Base-by-base conservation (phyloP, 2,888 invertebrate species). In the Parochlus steinenii region DNA sequence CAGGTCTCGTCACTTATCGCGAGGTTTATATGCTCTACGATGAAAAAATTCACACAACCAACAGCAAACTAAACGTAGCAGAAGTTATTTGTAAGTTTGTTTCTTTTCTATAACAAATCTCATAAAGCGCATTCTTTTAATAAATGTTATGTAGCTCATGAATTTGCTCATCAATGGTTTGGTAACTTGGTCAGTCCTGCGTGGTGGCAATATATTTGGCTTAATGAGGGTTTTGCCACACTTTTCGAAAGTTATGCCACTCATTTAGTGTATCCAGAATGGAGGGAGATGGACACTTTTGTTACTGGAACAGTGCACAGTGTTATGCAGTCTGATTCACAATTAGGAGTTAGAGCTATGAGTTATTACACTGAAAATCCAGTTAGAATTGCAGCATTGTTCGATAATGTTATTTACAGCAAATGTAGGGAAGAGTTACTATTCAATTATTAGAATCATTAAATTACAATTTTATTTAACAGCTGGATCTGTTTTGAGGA, bases 401-500 rank as follows among this genome's bases (percentile, higher is more conserved):
- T 86, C 45, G 83, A 85, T 49, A 67, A 74, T 31, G 86, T 92
- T 44, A 83, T 87, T 0, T 92, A 92, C 51, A 74, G 73, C 24
- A 92, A 92, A 71, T 82, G 87, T 10, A 81, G 86, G 6, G 22
- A 22, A 22, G 6, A 22, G 5, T 15, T 3, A 33, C 7, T 12
- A n/a, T 7, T 17, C 10, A 19, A n/a, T 12, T 31, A 11, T 19
- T n/a, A 31, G 3, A 20, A 31, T n/a, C 22, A 6, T 22, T 22
- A 22, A 22, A 22, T 22, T 7, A 6, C 8, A 6, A 22, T 7
- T 22, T 22, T 31, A 14, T 15, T 28, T 6, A n/a, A 20, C 4
- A 61, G 72, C 73, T 69, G 50, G 55, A 6, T 6, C 11, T 12
- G 25, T 25, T 25, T 25, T 27, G 10, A n/a, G n/a, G 12, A 25